Percentiles rank a stretch among this genome's conserved stretches.
phyloP scores from a whole-genome alignment of 2,797 vertebrate genomes.

The Parotocinclus haroldoi region DNA sequence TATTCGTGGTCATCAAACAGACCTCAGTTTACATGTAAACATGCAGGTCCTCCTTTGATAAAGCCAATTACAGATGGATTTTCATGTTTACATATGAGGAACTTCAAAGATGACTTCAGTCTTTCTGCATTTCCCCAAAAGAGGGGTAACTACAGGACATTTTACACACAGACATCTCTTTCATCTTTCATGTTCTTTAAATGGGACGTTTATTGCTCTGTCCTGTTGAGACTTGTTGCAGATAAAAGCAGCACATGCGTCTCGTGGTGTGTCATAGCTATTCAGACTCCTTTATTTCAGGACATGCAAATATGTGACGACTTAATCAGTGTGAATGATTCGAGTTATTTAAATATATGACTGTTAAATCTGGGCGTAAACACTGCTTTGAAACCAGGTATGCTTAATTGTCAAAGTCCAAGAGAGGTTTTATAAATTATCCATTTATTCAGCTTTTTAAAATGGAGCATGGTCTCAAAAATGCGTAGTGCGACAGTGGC shows the following conservation, averaged over 20 bases:
- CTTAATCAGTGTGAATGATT: too few relatives aligned
- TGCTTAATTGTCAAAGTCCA: too few relatives aligned
- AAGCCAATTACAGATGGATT: neutral
- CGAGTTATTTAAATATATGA: too few relatives aligned
- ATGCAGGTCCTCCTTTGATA: conserved; percentile 1
- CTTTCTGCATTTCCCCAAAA: neutral
- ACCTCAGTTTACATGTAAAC: conserved; percentile 4
- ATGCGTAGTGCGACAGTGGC: too few relatives aligned
- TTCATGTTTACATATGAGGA: neutral
- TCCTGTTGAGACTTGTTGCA: conserved; percentile 15
- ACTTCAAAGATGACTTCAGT: conserved; percentile 1
- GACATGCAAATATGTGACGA: too few relatives aligned
- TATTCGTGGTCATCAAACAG: neutral
- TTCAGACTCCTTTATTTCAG: too few relatives aligned
- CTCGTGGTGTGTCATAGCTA: too few relatives aligned
- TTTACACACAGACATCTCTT: conserved; percentile 6
- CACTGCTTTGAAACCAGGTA: too few relatives aligned
- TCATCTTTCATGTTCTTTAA: conserved; percentile 24
- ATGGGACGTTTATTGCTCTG: neutral
- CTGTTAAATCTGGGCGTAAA: too few relatives aligned
- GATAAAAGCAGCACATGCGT: neutral
- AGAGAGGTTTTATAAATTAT: too few relatives aligned
- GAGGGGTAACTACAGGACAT: conserved; percentile 10
- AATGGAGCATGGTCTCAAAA: too few relatives aligned
- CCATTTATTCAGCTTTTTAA: too few relatives aligned